Conservation (phyloP, 2,113 vertebrate genomes). For the Nipponia nippon region DNA sequence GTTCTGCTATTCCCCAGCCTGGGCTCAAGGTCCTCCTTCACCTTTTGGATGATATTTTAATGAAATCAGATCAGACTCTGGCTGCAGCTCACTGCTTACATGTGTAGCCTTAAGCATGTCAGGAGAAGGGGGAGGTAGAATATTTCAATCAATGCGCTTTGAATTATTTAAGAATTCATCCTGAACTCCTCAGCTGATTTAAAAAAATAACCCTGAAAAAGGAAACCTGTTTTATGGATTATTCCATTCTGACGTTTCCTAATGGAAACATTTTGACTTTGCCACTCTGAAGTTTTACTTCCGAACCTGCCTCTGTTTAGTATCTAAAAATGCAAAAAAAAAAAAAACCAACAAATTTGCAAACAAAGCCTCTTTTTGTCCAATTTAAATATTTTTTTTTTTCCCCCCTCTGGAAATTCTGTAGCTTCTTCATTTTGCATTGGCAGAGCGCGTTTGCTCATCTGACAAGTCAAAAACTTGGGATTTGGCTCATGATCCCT, state of each 20-base stretch:
- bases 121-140: background rate
- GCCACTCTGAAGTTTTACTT: background rate
- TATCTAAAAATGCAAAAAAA: background rate
- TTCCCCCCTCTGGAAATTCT: background rate
- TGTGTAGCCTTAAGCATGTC: rapidly evolving
- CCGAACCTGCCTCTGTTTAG: background rate
- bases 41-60: background rate
- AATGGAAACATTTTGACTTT: background rate
- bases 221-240: background rate
- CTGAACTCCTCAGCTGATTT: background rate
- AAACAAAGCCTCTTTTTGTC: background rate
- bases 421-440: background rate
- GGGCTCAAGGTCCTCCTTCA: background rate
- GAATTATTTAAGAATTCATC: background rate
- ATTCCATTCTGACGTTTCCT: background rate
- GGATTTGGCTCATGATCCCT: rapidly evolving
- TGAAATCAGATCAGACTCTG: background rate
- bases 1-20: background rate
- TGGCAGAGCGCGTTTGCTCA: background rate
- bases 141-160: background rate
- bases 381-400: background rate
- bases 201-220: background rate
- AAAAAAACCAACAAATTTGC: background rate
- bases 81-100: background rate
- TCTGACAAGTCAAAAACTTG: background rate